Conservation (phyloP, 2,797 vertebrate species). For the Paguma larvata region DNA sequence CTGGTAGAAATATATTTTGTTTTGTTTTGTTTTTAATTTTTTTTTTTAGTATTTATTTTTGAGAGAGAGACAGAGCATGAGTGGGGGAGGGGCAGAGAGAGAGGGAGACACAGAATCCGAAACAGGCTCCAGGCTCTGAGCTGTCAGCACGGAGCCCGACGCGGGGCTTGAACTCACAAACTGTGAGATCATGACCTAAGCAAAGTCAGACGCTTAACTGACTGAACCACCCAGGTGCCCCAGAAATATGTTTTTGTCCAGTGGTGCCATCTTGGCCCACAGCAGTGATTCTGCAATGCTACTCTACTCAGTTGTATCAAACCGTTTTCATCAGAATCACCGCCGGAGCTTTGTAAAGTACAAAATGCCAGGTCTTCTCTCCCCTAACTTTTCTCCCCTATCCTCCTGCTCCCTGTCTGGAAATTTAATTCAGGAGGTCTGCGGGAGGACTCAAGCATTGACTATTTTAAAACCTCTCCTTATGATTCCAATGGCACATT, state of each 20-base stretch:
- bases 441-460: neutral
- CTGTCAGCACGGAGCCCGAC: too few species aligned
- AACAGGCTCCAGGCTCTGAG: too few species aligned
- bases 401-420: neutral
- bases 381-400: neutral
- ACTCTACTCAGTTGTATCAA: neutral
- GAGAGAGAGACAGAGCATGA: too few species aligned
- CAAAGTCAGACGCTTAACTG: too few species aligned
- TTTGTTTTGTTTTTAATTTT: too few species aligned
- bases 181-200: too few species aligned
- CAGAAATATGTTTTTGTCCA: constrained; percentile 5
- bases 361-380: neutral
- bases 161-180: too few species aligned
- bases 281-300: neutral
- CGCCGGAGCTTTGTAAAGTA: neutral
- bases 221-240: too few species aligned
- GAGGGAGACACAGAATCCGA: too few species aligned
- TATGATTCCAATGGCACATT: neutral
- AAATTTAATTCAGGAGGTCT: constrained; percentile 13
- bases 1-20: neutral
- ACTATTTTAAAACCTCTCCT: neutral
- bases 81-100: too few species aligned
- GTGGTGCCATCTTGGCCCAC: neutral
- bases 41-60: too few species aligned
- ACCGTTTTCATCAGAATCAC: neutral